Evolutionary conservation across 1,140 invertebrate genomes (phyloP), one percentile per base, ranked within the genome.

Genomic region (Euura lappo): DNA sequence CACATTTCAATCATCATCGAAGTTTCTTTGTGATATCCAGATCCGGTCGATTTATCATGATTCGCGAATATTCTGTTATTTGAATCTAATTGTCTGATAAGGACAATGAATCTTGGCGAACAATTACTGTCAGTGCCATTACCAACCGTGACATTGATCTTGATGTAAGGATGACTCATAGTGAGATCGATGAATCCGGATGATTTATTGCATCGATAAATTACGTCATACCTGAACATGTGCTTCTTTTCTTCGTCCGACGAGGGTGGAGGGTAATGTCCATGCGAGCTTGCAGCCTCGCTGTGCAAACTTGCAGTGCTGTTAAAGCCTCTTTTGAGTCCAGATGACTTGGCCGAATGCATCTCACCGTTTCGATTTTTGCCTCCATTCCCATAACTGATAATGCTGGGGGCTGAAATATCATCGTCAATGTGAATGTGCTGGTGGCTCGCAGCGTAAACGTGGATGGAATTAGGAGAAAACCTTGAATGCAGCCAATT

Each of bases 241-340:
- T 81, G 75, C 64, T 79, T 77, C 77, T 83, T 84, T 70, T 83
- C 81, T 64, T 81, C 74, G 64, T 78, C 73, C 5, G 82, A 76
- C 7, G 78, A 80, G 8, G 81, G 71, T n/a, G 75, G 72, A 3
- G 74, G 69, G 28, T 44, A 10, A 5, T 70, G 69, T 45, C 69
- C 69, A 7, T 42, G 69, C 8, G 45, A 42, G 45, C 69, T 70
- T 42, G 44, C 69, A 70, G 69, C 69, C 46, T 70, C 69, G 69
- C 69, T 70, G 44, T 47, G 69, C 45, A 70, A 44, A 45, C 69
- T 70, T 70, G 44, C 69, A 11, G 69, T 45, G 45, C 69, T 70
- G 45, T 70, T 70, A 45, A 70, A 70, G n/a, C 43, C 69, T 45
- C 45, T 70, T 7, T 45, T 70, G 69, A 70, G n/a, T 13, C 69